Percentiles rank a stretch among this genome's conserved stretches.
Evolutionary conservation across 2,888 invertebrate genomes (phyloP).

Genomic region (Lypha dubia): DNA sequence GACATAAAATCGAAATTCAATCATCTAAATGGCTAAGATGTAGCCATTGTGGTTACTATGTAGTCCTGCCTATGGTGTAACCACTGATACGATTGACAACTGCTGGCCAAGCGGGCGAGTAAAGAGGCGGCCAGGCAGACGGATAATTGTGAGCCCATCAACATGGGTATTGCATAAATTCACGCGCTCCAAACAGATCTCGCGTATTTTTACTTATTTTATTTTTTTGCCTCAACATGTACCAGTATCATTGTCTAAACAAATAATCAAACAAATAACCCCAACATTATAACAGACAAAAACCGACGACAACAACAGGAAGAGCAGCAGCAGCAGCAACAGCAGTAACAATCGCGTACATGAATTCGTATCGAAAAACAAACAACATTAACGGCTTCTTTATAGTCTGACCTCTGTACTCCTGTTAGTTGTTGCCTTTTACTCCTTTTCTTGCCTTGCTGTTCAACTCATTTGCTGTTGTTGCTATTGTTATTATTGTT

Average conservation of each 20-base stretch:
- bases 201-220: constrained; percentile 32
- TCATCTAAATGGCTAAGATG: constrained; percentile 40
- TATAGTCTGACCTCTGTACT: constrained; percentile 72
- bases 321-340: constrained; percentile 55
- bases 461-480: constrained; percentile 13
- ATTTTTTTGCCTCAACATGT: neutral
- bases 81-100: neutral
- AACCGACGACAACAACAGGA: constrained; percentile 51
- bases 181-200: constrained; percentile 77
- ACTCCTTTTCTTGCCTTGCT: neutral
- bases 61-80: constrained; percentile 43
- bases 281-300: constrained; percentile 9
- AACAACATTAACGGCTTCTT: constrained; percentile 72
- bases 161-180: constrained; percentile 79
- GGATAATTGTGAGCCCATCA: constrained; percentile 51
- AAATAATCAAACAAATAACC: constrained; percentile 76
- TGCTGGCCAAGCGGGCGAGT: constrained; percentile 22
- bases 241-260: constrained; percentile 76
- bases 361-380: constrained; percentile 64
- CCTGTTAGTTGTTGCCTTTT: constrained; percentile 55
- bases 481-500: constrained; percentile 29
- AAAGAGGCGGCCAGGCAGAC: constrained; percentile 13
- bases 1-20: constrained; percentile 2
- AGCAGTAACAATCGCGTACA: constrained; percentile 68
- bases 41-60: constrained; percentile 27